phyloP scores from a whole-genome alignment of 2,797 vertebrate species.

The Peromyscus nudipes region DNA sequence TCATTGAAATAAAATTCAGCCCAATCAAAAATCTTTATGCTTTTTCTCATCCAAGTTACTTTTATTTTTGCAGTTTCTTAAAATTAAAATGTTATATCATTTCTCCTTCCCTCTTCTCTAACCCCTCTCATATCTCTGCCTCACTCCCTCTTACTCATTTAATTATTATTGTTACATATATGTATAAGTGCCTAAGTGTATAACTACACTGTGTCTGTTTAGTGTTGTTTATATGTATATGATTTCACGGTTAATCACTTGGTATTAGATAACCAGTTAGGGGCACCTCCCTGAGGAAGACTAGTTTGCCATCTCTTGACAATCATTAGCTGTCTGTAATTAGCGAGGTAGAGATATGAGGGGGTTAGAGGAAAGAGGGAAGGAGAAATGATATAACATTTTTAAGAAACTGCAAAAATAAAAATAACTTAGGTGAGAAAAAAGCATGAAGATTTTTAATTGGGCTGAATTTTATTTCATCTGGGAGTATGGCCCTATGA shows the following conservation, averaged over 20 bases:
- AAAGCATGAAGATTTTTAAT: too few relatives aligned
- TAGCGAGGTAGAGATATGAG: too few relatives aligned
- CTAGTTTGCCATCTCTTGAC: neutral
- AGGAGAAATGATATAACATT: too few relatives aligned
- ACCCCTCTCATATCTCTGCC: neutral
- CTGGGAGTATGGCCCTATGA: too few relatives aligned
- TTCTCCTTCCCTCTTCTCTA: neutral
- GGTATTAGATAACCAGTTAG: neutral
- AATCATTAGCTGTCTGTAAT: neutral
- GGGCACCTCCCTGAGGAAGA: neutral
- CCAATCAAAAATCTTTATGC: conserved; percentile 44
- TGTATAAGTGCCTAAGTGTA: neutral
- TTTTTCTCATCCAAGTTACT: neutral
- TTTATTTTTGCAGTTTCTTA: neutral
- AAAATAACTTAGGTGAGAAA: too few relatives aligned
- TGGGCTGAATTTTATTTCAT: neutral
- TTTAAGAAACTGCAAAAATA: too few relatives aligned
- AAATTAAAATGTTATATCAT: neutral
- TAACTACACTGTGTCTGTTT: neutral
- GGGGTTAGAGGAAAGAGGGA: too few relatives aligned
- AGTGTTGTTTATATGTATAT: neutral
- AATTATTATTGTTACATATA: neutral
- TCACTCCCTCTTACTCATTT: neutral
- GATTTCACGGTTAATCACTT: neutral
- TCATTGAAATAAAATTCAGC: conserved; percentile 55